Conservation (phyloP, 2,797 vertebrate species). For the Sitta carolinensis region DNA sequence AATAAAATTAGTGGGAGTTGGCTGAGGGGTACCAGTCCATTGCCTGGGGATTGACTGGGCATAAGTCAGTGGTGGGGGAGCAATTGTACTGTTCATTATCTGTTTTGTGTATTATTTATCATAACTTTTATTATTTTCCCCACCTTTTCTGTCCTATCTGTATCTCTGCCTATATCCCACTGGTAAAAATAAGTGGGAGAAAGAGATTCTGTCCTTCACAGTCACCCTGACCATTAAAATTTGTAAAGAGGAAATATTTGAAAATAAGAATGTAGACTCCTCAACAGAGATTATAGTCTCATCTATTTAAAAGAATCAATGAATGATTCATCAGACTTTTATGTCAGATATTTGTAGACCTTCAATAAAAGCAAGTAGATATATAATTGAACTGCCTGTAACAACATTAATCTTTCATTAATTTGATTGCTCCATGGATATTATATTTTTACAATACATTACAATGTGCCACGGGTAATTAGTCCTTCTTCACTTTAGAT, state of each 20-base stretch:
- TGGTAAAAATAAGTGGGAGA: not conserved
- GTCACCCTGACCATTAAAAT: not conserved
- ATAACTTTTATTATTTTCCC: not conserved
- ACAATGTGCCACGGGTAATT: not conserved
- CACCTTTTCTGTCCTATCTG: not conserved
- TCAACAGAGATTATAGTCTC: not conserved
- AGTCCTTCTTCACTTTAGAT: not conserved
- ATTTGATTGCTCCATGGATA: slow-evolving; percentile 28
- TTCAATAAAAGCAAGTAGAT: slow-evolving; percentile 7
- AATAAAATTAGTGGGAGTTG: not conserved
- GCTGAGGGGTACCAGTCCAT: not conserved
- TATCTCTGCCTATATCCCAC: not conserved
- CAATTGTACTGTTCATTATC: not conserved
- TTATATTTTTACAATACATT: slow-evolving; percentile 9
- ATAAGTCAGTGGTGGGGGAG: fast-evolving
- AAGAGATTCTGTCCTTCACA: not conserved
- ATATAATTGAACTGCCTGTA: slow-evolving; percentile 16
- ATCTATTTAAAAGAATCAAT: not conserved
- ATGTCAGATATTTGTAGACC: not conserved
- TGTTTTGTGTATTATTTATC: not conserved
- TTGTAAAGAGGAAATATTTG: not conserved
- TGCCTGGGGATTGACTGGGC: not conserved
- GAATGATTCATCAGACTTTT: slow-evolving; percentile 13
- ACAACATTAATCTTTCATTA: slow-evolving; percentile 49
- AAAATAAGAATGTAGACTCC: not conserved